phyloP scores from a whole-genome alignment of 2,797 vertebrate genomes.

The Odontamblyopus rebecca region DNA sequence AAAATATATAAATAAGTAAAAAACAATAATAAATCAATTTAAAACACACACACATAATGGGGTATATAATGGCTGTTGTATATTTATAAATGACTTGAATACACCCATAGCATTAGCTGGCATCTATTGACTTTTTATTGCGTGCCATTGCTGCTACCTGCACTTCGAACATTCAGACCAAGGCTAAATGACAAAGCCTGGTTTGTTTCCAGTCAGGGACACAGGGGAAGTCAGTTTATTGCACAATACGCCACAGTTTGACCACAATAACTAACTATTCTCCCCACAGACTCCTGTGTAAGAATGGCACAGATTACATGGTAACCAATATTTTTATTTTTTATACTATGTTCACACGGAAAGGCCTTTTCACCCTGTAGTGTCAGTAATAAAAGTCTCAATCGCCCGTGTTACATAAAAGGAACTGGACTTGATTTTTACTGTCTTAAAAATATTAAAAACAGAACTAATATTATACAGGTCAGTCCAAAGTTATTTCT shows the following conservation, averaged over 20 bases:
- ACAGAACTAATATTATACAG: too few species aligned
- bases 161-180: neutral
- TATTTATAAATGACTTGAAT: neutral
- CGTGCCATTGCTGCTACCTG: neutral
- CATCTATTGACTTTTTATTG: neutral
- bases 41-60: too few species aligned
- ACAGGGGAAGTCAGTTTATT: neutral
- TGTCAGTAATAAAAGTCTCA: too few species aligned
- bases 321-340: too few species aligned
- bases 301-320: neutral
- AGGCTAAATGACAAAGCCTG: slow-evolving; percentile 4
- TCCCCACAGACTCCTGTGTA: neutral
- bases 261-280: slow-evolving; percentile 6
- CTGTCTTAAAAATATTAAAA: too few species aligned
- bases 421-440: too few species aligned
- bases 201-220: neutral
- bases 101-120: neutral
- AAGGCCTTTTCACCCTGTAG: too few species aligned
- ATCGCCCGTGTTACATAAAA: too few species aligned
- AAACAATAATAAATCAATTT: too few species aligned
- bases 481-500: too few species aligned
- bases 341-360: too few species aligned
- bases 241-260: slow-evolving; percentile 1
- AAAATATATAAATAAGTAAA: too few species aligned
- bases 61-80: neutral